phyloP scores from a whole-genome alignment of 2,113 vertebrate genomes.

The Hypanus sabinus region DNA sequence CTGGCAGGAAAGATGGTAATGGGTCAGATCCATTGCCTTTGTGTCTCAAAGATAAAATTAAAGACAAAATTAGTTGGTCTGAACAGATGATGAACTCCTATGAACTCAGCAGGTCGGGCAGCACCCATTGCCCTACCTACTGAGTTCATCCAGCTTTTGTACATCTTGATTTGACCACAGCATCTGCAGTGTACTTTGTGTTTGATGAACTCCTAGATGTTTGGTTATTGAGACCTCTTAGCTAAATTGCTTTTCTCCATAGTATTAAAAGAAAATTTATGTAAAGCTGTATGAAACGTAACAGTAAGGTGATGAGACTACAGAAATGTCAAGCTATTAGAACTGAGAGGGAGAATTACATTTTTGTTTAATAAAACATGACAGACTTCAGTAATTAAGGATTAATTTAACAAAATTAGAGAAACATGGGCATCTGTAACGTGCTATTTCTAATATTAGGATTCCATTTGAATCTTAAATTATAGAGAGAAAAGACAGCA shows the following conservation, averaged over 20 bases:
- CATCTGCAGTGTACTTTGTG: too few species aligned
- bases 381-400: not conserved
- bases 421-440: not conserved
- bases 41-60: not conserved
- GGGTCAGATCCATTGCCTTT: not conserved
- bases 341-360: not conserved
- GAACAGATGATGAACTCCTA: not conserved
- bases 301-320: not conserved
- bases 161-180: too few species aligned
- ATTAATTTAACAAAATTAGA: not conserved
- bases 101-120: too few species aligned
- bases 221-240: not conserved
- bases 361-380: not conserved
- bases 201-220: not conserved
- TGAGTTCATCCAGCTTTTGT: too few species aligned
- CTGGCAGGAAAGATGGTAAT: not conserved
- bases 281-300: not conserved
- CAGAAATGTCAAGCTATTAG: not conserved
- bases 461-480: not conserved
- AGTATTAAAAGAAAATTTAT: not conserved
- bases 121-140: too few species aligned
- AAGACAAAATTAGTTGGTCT: not conserved
- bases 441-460: not conserved
- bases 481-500: not conserved
- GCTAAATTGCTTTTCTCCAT: not conserved